phyloP scores from a whole-genome alignment of 1,140 invertebrate species.

The Cecropterus lyciades region DNA sequence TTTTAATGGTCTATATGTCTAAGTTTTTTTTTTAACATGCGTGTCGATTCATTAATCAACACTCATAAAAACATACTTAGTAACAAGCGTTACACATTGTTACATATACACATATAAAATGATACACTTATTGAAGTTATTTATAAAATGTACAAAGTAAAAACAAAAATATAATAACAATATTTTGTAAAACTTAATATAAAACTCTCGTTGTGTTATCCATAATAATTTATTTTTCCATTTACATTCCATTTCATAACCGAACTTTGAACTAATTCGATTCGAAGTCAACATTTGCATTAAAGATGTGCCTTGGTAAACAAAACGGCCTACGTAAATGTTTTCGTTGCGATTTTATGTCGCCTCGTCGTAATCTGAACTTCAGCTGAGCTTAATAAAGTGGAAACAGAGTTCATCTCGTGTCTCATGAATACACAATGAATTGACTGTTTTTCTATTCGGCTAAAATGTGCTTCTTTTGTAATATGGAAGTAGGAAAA shows the following conservation, averaged over 20 bases:
- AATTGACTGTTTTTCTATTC: constrained; percentile 19
- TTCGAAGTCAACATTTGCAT: constrained; percentile 3
- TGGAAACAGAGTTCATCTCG: constrained; percentile 27
- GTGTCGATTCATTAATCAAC: no score
- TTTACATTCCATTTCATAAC: background rate
- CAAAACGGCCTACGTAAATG: constrained; percentile 21
- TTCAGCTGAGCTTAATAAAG: constrained; percentile 28
- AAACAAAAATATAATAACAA: no score
- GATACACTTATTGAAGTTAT: no score
- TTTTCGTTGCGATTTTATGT: constrained; percentile 20
- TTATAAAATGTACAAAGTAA: no score
- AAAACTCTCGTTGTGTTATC: background rate
- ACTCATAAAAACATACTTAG: no score
- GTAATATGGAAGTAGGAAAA: no score
- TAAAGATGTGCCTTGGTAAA: constrained; percentile 19
- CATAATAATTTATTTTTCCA: background rate
- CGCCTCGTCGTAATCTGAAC: constrained; percentile 19
- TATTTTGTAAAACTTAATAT: no score
- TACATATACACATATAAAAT: no score
- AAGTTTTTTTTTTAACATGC: no score
- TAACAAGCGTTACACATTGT: no score
- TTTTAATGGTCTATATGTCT: no score
- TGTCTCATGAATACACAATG: constrained; percentile 29
- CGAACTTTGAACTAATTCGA: background rate
- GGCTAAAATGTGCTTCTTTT: background rate